These are phyloP conservation scores for Carterocephalus palaemon DNA, from an alignment of 2,888 invertebrate genomes.

Conservation along the genomic window DNA sequence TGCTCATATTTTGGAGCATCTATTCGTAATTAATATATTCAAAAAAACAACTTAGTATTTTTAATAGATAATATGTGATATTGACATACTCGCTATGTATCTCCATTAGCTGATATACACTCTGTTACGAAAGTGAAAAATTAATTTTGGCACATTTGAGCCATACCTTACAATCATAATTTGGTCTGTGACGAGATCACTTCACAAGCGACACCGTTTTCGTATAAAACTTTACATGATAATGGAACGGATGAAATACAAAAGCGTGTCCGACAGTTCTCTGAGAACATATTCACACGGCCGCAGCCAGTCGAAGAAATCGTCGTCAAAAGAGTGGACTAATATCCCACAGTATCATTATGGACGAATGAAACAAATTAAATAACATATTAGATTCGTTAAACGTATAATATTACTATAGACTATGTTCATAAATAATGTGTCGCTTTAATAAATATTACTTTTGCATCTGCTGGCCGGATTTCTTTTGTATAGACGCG, in stretches of 20 bases:
- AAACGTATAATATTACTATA: constrained; percentile 39
- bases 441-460: constrained; percentile 35
- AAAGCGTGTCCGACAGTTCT: constrained; percentile 45
- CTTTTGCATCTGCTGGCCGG: constrained; percentile 56
- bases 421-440: constrained; percentile 47
- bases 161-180: no score
- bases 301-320: constrained; percentile 30
- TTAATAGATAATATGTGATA: no score
- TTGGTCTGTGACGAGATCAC: background rate
- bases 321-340: constrained; percentile 56
- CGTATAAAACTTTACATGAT: constrained; percentile 13
- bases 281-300: constrained; percentile 44
- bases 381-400: constrained; percentile 37
- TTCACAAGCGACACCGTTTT: background rate
- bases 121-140: no score
- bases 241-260: constrained; percentile 65
- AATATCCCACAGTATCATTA: constrained; percentile 29
- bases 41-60: no score
- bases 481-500: constrained; percentile 48
- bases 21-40: no score
- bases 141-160: no score
- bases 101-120: no score
- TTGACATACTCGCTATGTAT: background rate
- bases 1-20: no score
- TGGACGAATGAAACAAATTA: constrained; percentile 58